Percentiles rank a stretch among this genome's conserved stretches.
These are phyloP conservation scores for Drosophila dunni DNA, from an alignment of 1,140 invertebrate genomes.

Conservation along the genomic window DNA sequence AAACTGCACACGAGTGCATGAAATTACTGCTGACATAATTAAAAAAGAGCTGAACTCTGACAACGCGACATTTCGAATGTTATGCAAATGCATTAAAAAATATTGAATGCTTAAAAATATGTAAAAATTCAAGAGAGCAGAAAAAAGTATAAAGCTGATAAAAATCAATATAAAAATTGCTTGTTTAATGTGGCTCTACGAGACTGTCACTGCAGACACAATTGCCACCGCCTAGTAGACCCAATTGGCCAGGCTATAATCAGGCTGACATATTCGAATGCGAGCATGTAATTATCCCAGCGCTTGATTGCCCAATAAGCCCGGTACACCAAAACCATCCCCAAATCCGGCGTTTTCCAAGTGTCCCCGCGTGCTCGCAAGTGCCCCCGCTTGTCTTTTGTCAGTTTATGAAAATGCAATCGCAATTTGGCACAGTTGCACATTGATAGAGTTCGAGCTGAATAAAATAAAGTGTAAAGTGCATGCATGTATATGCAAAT, in stretches of 20 bases:
- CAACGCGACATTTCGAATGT: slow-evolving; percentile 10
- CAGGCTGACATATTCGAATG: slow-evolving; percentile 57
- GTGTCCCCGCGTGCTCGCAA: background rate
- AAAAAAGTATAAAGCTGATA: background rate
- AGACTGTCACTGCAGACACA: background rate
- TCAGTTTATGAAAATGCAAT: slow-evolving; percentile 63
- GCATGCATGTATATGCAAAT: background rate
- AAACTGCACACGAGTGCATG: slow-evolving; percentile 53
- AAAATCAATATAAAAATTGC: slow-evolving; percentile 1
- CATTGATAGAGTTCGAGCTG: slow-evolving; percentile 46
- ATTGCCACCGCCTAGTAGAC: background rate
- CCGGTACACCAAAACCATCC: slow-evolving; percentile 16
- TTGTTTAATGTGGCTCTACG: slow-evolving; percentile 22
- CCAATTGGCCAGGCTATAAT: slow-evolving; percentile 50
- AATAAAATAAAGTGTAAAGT: background rate
- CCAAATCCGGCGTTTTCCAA: too few relatives aligned
- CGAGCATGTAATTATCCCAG: slow-evolving; percentile 74
- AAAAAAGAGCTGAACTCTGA: slow-evolving; percentile 45
- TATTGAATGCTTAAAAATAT: background rate
- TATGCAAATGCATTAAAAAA: slow-evolving; percentile 21
- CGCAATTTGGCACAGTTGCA: slow-evolving; percentile 55
- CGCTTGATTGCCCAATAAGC: slow-evolving; percentile 61
- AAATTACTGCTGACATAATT: slow-evolving; percentile 68
- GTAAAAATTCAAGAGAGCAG: background rate
- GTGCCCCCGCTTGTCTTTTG: slow-evolving; percentile 31